Percentiles rank a stretch among this genome's conserved stretches.
Evolutionary conservation across 2,113 vertebrate species (phyloP).

Genomic region (Paratilapia polleni): DNA sequence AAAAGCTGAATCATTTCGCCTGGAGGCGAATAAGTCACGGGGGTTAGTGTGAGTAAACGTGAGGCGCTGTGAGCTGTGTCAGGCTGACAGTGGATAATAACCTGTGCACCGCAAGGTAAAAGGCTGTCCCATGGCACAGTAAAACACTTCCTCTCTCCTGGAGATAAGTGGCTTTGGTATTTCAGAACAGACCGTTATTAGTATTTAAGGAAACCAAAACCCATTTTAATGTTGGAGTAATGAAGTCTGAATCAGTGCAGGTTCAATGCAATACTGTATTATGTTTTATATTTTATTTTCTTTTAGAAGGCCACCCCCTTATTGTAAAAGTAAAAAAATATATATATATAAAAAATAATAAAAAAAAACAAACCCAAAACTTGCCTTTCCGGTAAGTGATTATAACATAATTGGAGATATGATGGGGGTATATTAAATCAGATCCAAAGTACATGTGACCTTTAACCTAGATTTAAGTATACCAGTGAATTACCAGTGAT

Average conservation of each 20-base stretch:
- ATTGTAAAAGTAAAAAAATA: too few relatives aligned
- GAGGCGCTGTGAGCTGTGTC: not conserved
- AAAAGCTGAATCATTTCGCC: not conserved
- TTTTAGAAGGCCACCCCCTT: not conserved
- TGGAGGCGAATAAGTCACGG: not conserved
- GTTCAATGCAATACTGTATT: not conserved
- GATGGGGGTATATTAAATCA: not conserved
- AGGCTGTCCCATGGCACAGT: conserved; percentile 1
- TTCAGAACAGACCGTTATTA: not conserved
- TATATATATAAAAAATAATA: too few relatives aligned
- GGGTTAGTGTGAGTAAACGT: not conserved
- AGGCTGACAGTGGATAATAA: not conserved
- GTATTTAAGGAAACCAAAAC: not conserved
- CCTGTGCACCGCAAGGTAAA: conserved; percentile 41
- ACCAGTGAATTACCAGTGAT: not conserved
- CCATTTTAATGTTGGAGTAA: not conserved
- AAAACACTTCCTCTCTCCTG: not conserved
- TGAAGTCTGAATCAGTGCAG: not conserved
- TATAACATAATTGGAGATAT: not conserved
- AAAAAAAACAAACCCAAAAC: too few relatives aligned
- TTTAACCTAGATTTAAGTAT: not conserved
- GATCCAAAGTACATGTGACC: not conserved
- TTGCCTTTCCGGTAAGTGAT: not conserved
- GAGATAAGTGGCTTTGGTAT: not conserved
- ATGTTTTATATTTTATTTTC: not conserved